Evolutionary conservation across 2,113 vertebrate species (phyloP).

Genomic region (Brachypteracias leptosomus): DNA sequence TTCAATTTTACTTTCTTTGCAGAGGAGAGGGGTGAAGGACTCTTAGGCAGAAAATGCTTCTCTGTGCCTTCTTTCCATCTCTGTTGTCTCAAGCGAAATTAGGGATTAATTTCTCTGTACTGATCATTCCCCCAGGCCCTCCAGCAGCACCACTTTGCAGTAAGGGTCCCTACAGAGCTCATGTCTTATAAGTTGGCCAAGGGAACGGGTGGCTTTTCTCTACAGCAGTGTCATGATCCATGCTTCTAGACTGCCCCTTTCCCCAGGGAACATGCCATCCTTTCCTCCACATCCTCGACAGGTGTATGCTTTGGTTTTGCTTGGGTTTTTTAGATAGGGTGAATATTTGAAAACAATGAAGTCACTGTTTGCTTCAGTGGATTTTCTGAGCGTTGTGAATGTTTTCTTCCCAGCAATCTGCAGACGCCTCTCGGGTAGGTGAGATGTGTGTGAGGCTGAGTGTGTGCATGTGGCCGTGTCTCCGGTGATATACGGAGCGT

Average conservation of each 20-base stretch:
- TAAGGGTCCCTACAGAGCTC: neutral
- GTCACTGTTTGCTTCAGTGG: neutral
- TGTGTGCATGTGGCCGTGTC: too few relatives aligned
- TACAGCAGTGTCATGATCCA: fast-evolving
- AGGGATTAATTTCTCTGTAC: neutral
- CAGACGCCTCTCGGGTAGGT: neutral
- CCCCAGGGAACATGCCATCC: neutral
- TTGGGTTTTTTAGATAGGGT: neutral
- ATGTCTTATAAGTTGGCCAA: fast-evolving
- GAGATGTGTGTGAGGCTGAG: too few relatives aligned
- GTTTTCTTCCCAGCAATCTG: neutral
- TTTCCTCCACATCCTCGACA: neutral
- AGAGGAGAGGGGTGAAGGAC: neutral
- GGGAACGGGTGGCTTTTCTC: neutral
- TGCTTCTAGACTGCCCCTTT: neutral
- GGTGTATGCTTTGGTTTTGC: neutral
- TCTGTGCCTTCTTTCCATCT: neutral
- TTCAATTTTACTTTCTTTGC: neutral
- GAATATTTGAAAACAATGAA: neutral
- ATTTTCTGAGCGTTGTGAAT: neutral
- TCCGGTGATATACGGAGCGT: too few relatives aligned
- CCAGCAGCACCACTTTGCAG: fast-evolving
- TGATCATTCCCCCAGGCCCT: too few relatives aligned
- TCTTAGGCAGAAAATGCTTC: neutral
- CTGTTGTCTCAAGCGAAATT: neutral